Percentiles rank a stretch among this genome's conserved stretches.
These are phyloP conservation scores for Drosophila nigritarsus DNA, from an alignment of 2,888 invertebrate species.

Conservation along the genomic window DNA sequence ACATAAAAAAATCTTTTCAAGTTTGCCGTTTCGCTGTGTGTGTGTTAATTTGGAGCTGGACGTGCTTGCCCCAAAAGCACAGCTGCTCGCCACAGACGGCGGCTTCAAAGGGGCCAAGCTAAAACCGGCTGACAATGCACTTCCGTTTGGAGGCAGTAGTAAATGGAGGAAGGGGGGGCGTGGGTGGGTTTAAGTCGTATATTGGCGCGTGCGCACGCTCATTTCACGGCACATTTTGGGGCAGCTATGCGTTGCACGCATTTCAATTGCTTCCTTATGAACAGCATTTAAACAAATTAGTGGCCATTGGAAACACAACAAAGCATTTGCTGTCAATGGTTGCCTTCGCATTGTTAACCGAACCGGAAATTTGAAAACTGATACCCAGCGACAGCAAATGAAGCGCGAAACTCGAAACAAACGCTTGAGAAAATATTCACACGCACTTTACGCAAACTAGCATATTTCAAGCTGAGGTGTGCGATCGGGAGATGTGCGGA, in stretches of 20 bases:
- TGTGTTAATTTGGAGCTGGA: conserved; percentile 56
- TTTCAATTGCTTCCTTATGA: conserved; percentile 58
- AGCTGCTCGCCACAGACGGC: conserved; percentile 31
- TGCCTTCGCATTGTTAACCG: conserved; percentile 41
- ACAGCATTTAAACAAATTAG: conserved; percentile 58
- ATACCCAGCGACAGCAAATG: conserved; percentile 54
- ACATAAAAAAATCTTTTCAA: conserved; percentile 54
- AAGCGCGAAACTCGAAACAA: conserved; percentile 56
- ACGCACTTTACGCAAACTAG: conserved; percentile 1
- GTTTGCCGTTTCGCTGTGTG: conserved; percentile 62
- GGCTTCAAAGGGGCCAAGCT: conserved; percentile 45
- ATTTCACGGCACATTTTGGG: conserved; percentile 43
- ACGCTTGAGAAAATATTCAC: conserved; percentile 31
- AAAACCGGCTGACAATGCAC: conserved; percentile 66
- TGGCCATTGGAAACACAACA: conserved; percentile 22
- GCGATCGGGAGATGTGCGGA: too few species aligned
- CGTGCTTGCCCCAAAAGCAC: conserved; percentile 59
- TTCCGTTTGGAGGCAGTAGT: conserved; percentile 51
- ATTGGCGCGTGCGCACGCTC: conserved; percentile 67
- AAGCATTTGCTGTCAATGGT: conserved; percentile 15
- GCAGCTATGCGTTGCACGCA: conserved; percentile 42
- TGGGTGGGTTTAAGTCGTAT: conserved; percentile 1
- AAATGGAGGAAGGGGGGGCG: too few species aligned
- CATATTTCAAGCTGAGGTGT: too few species aligned
- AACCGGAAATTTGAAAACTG: conserved; percentile 70